Evolutionary conservation across 2,888 invertebrate species (phyloP).

Genomic region (Sarcophaga caerulescens): DNA sequence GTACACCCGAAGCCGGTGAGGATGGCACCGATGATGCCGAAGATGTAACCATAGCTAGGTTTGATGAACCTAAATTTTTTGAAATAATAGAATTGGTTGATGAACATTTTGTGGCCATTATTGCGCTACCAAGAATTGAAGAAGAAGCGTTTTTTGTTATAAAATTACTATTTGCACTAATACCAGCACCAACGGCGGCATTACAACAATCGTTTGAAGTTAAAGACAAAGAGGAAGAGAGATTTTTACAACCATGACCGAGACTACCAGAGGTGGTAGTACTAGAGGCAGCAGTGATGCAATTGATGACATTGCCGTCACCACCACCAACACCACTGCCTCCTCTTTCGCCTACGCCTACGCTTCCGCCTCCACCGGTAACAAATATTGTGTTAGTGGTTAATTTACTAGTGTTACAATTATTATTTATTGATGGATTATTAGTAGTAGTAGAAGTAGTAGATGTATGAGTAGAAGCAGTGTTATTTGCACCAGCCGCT

Average conservation of each 20-base stretch:
- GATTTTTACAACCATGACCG: conserved; percentile 64
- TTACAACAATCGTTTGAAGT: conserved; percentile 48
- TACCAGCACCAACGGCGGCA: conserved; percentile 42
- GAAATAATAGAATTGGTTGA: conserved; percentile 43
- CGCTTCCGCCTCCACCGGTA: conserved; percentile 35
- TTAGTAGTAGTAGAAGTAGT: conserved; percentile 48
- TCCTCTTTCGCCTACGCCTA: conserved; percentile 27
- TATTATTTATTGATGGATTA: conserved; percentile 49
- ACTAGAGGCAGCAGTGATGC: conserved; percentile 30
- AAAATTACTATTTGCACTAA: conserved; percentile 59
- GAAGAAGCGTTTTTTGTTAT: conserved; percentile 67
- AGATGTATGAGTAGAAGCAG: conserved; percentile 25
- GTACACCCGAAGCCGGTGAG: conserved; percentile 74
- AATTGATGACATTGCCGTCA: conserved; percentile 3
- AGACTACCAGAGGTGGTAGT: conserved; percentile 32
- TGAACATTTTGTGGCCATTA: conserved; percentile 63
- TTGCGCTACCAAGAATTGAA: conserved; percentile 70
- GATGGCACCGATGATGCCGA: conserved; percentile 71
- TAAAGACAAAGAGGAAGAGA: conserved; percentile 34
- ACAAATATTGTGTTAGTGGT: conserved; percentile 67
- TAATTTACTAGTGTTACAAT: conserved; percentile 63
- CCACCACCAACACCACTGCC: conserved; percentile 16
- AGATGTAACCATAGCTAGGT: conserved; percentile 42
- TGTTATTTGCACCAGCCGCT: conserved; percentile 53
- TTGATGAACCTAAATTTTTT: conserved; percentile 62